Evolutionary conservation across 2,888 invertebrate species (phyloP), one percentile per base, ranked within the genome.

Genomic region (Bimastos eiseni): DNA sequence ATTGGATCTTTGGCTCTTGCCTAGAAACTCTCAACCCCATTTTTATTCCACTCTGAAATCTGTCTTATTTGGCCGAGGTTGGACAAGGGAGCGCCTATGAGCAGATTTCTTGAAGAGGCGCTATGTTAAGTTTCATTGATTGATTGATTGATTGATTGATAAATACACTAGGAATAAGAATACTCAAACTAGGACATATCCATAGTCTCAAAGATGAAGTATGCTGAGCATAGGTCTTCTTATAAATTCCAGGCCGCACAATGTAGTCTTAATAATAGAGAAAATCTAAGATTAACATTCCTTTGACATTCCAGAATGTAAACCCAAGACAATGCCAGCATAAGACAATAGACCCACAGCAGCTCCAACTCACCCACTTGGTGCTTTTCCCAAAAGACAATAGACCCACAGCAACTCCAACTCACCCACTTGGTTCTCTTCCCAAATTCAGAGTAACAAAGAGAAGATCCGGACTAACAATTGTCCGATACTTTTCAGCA

Each of bases 391-490:
- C 11, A 89, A 6, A n/a, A n/a, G 33, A 84, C 33, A 88, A 90
- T 34, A 70, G 33, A 34, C 49, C 24, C 33, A 90, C 38, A 49
- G n/a, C 70, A 70, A 70, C 70, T 6, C 0, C 70, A 70, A 92
- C 93, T 90, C 92, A 93, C 93, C 93, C 93, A 91, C 92, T 92
- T 0, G 90, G 91, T n/a, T 91, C 93, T 37, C 93, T 93, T 88
- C 93, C 92, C 86, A 94, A 93, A 49, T 93, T 93, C 11, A 94
- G 93, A 91, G 93, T 94, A 55, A 95, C 95, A 93, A 94, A 95
- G 84, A 95, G 93, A 24, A 95, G 93, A 91, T 95, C 93, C 19
- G 93, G 93, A 92, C 95, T 95, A 55, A 95, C 95, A 13, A 94
- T 90, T 30, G 93, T 93, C 89, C 95, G 93, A 93, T 95, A 95